Conservation (phyloP, 2,888 invertebrate species). For the Teinopalpus imperialis region DNA sequence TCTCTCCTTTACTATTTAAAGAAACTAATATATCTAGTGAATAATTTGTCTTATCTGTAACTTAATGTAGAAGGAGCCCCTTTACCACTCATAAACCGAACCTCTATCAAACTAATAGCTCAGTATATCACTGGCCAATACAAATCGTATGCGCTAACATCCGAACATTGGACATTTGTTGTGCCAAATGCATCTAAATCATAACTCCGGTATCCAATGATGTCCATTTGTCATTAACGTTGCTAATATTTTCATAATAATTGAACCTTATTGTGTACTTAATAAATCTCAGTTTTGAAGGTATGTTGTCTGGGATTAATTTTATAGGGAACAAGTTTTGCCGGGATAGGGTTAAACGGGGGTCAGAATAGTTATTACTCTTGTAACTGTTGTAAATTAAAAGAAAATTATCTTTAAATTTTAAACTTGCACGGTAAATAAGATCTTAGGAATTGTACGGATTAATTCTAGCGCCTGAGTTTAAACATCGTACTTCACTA, state of each 20-base stretch:
- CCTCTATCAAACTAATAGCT: constrained; percentile 41
- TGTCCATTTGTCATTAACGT: constrained; percentile 36
- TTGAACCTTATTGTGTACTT: constrained; percentile 15
- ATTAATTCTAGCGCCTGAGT: no score
- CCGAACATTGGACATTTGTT: constrained; percentile 46
- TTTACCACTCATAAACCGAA: no score
- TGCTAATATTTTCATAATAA: neutral
- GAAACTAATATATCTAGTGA: no score
- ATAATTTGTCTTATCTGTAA: no score
- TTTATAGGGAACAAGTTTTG: neutral
- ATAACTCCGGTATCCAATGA: constrained; percentile 38
- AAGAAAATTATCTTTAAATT: no score
- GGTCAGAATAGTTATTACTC: no score
- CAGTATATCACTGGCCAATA: constrained; percentile 44
- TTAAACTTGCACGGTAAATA: no score
- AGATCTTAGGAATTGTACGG: no score
- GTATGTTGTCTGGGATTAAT: neutral
- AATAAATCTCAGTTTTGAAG: neutral
- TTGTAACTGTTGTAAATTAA: no score
- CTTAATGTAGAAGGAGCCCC: no score
- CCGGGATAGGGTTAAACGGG: constrained; percentile 4
- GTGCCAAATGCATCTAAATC: constrained; percentile 44
- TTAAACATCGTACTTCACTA: no score
- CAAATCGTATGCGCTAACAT: constrained; percentile 38
- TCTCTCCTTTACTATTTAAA: no score